phyloP scores from a whole-genome alignment of 2,113 vertebrate genomes.

The Onychostruthus taczanowskii region DNA sequence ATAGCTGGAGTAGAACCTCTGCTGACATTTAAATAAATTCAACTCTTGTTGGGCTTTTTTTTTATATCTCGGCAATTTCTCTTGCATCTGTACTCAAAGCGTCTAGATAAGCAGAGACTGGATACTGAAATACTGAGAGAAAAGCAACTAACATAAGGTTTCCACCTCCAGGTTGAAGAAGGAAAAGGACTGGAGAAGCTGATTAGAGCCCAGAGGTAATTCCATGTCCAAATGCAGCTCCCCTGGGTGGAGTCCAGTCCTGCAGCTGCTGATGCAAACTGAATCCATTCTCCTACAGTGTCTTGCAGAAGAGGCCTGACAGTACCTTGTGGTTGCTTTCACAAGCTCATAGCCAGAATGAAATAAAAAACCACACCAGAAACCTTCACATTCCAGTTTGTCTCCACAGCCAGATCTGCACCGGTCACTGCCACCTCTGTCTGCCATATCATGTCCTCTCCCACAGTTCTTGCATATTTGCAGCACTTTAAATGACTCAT shows the following conservation, averaged over 20 bases:
- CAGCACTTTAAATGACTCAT: not conserved
- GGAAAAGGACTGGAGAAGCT: not conserved
- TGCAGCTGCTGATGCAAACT: not conserved
- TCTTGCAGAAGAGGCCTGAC: not conserved
- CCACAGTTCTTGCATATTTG: not conserved
- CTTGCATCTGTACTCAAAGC: not conserved
- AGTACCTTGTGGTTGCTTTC: not conserved
- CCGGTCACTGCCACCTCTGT: not conserved
- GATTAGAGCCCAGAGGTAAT: not conserved
- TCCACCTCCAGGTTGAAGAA: not conserved
- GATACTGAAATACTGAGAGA: not conserved
- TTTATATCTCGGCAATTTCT: not conserved
- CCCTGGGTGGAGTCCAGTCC: not conserved
- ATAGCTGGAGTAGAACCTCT: not conserved
- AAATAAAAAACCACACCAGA: not conserved
- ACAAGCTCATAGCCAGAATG: not conserved
- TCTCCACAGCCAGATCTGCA: not conserved
- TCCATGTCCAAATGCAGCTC: not conserved
- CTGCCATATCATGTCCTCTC: not conserved
- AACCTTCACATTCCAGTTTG: not conserved
- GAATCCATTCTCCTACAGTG: not conserved
- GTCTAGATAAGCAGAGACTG: not conserved
- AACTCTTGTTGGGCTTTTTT: not conserved
- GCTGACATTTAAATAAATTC: not conserved
- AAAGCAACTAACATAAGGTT: not conserved